Evolutionary conservation across 2,888 invertebrate genomes (phyloP), one percentile per base, ranked within the genome.

Genomic region (Dorcus parallelipipedus): DNA sequence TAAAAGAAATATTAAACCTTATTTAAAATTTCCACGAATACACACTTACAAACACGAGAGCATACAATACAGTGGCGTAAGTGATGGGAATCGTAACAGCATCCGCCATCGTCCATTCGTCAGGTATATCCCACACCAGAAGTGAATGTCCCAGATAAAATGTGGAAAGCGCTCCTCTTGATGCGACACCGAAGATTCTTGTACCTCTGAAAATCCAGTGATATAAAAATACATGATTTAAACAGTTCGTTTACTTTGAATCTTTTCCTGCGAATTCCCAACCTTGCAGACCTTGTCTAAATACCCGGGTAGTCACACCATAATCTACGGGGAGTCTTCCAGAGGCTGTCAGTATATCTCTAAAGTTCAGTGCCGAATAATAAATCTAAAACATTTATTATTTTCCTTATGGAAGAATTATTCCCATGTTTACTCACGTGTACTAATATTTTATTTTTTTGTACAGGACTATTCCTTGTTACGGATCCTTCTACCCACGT

Each of bases 271-370:
- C 72, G 69, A 82, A 85, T 69, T 86, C 86, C 68, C 85, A 78
- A 9, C 85, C 86, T 56, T 83, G 78, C 53, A 85, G 79, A 68
- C 83, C 83, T 57, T 85, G 84, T 67, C 74, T 65, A 20, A 59
- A 41, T 6, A 65, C 42, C 40, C 88, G 81, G 0, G 80, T 83
- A 33, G 83, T 82, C 0, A 90, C 89, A 1, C 91, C 86, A 1
- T 91, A 85, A 73, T 95, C 95, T 0, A 87, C 84, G 3, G 91
- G 87, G 3, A 97, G 82, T 70, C 93, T 93, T 1, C 95, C 96
- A 1, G 92, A 93, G 0, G 95, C 92, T 1, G 93, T 81, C 96
- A 97, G 96, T 0, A 97, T 82, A 76, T 97, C 97, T 70, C 93
- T 87, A 86, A 96, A 96, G 79, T 97, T 97, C n/a, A 97, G 76